Conservation (phyloP, 2,113 vertebrate genomes). For the Brachyhypopomus gauderio region DNA sequence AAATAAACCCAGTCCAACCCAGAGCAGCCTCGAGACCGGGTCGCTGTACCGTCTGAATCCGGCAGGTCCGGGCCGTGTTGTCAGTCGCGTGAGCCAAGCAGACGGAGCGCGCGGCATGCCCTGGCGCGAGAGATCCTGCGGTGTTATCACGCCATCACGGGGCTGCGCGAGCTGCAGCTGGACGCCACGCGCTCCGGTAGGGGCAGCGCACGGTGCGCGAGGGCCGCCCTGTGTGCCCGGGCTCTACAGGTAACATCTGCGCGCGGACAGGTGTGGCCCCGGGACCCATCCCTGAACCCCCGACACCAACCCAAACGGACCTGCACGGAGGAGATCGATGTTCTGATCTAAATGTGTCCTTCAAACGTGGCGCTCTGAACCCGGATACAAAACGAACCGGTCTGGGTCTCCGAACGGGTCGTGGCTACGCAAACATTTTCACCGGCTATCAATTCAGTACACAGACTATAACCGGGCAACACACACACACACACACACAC, state of each 20-base stretch:
- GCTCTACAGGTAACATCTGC: slow-evolving; percentile 70
- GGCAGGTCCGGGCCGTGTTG: slow-evolving; percentile 43
- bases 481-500: slow-evolving; percentile 20
- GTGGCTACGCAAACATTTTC: slow-evolving; percentile 46
- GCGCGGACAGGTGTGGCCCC: slow-evolving; percentile 50
- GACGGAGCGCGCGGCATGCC: slow-evolving; percentile 35
- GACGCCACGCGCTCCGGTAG: slow-evolving; percentile 39
- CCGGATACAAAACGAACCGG: background rate
- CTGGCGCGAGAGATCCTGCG: slow-evolving; percentile 23
- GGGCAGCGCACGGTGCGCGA: background rate
- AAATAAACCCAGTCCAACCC: background rate
- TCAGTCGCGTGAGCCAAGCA: slow-evolving; percentile 56
- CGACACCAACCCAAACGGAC: background rate
- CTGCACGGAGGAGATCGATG: background rate
- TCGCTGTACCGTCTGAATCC: background rate
- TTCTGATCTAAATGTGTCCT: background rate
- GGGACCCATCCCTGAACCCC: slow-evolving; percentile 52
- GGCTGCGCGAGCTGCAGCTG: background rate
- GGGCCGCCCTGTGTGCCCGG: slow-evolving; percentile 16
- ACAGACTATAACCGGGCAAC: slow-evolving; percentile 43
- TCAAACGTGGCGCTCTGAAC: background rate
- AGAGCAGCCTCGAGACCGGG: background rate
- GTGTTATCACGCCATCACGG: slow-evolving; percentile 37
- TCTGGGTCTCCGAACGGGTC: background rate
- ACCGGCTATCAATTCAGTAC: slow-evolving; percentile 61